Percentiles rank a stretch among this genome's conserved stretches.
phyloP scores from a whole-genome alignment of 37 sponge, comb jelly and placozoan genomes.

The Eunapius fragilis region DNA sequence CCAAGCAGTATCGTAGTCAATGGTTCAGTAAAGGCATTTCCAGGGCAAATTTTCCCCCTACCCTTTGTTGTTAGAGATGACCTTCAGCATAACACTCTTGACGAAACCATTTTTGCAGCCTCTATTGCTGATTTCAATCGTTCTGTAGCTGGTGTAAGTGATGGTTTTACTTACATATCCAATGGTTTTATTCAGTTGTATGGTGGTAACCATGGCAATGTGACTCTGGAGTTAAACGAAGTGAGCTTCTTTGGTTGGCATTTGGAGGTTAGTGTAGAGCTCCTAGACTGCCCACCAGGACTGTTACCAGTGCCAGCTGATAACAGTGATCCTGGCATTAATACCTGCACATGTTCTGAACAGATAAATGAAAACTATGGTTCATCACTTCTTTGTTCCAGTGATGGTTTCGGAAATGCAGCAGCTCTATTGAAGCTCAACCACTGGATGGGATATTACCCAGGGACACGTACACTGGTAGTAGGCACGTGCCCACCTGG shows the following conservation, averaged over 20 bases:
- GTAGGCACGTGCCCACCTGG: neutral
- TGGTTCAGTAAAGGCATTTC: neutral
- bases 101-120: neutral
- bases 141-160: neutral
- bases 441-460: neutral
- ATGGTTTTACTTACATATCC: neutral
- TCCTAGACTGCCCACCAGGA: neutral
- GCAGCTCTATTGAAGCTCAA: neutral
- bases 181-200: neutral
- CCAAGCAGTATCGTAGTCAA: neutral
- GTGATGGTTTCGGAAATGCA: neutral
- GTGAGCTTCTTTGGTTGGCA: neutral
- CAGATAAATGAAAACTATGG: neutral
- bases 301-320: neutral
- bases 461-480: neutral
- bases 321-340: no score
- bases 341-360: neutral
- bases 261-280: neutral
- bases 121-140: neutral
- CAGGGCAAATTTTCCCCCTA: neutral
- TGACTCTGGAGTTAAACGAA: neutral
- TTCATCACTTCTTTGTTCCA: neutral
- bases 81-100: neutral
- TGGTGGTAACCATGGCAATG: neutral
- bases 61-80: neutral